These are phyloP conservation scores for Noctua comes DNA, from an alignment of 2,888 invertebrate species.

Conservation along the genomic window DNA sequence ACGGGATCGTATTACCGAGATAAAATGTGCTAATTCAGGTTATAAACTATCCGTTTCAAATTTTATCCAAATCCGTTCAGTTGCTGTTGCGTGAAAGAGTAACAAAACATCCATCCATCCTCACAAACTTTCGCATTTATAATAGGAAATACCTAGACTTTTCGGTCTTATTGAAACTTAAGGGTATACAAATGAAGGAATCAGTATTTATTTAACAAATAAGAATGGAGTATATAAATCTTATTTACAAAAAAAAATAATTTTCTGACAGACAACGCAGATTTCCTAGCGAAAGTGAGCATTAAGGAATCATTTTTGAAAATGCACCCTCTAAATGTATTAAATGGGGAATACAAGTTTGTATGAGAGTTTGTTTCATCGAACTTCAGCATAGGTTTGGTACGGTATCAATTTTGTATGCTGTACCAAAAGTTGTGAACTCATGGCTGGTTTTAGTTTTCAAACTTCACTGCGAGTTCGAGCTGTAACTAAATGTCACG, in stretches of 20 bases:
- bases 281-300: background rate
- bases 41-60: background rate
- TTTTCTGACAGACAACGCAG: background rate
- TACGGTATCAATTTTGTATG: background rate
- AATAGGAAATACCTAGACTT: background rate
- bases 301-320: background rate
- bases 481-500: background rate
- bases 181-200: background rate
- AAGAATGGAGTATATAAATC: background rate
- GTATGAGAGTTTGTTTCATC: background rate
- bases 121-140: background rate
- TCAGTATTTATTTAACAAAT: background rate
- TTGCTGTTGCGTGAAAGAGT: background rate
- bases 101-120: background rate
- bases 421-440: background rate
- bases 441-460: background rate
- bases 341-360: background rate
- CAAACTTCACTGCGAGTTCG: background rate
- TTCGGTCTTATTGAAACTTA: background rate
- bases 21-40: background rate
- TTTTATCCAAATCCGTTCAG: background rate
- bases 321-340: background rate
- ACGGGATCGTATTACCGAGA: background rate
- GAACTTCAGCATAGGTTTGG: background rate
- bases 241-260: background rate